A percentile compares a stretch with the other conserved stretches of the same genome.
Evolutionary conservation across 2,113 vertebrate species (phyloP).

Genomic region (human (Homo sapiens)): DNA sequence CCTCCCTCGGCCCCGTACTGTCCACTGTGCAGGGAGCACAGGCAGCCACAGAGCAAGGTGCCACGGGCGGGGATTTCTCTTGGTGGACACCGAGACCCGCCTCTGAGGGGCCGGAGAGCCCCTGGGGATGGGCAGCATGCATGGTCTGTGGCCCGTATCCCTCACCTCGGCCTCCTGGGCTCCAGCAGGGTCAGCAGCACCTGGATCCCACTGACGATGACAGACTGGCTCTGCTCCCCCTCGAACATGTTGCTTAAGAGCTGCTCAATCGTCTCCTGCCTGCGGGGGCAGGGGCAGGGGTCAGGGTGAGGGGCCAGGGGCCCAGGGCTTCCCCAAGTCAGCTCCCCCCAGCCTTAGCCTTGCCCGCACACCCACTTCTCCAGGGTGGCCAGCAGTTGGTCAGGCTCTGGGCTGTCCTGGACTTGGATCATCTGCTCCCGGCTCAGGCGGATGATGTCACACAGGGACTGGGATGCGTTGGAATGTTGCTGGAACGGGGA

Average conservation of each 20-base stretch:
- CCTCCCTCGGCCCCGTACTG: rapidly evolving
- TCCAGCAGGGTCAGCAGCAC: constrained; percentile 84
- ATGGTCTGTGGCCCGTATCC: too few relatives aligned
- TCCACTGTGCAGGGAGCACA: neutral
- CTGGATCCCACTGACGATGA: constrained; percentile 82
- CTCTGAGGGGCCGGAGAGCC: neutral
- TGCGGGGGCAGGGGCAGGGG: neutral
- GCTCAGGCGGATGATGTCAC: constrained; percentile 85
- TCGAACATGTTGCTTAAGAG: constrained; percentile 85
- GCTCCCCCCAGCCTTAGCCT: neutral
- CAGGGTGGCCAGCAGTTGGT: constrained; percentile 82
- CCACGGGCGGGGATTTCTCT: too few relatives aligned
- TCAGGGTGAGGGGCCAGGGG: neutral
- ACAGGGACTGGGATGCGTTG: constrained; percentile 84
- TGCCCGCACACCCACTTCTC: constrained; percentile 79
- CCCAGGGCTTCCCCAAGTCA: rapidly evolving
- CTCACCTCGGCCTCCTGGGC: constrained; percentile 81
- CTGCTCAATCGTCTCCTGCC: constrained; percentile 84
- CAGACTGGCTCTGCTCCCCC: constrained; percentile 78
- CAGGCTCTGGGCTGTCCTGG: constrained; percentile 81
- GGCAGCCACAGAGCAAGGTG: neutral
- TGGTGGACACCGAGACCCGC: neutral
- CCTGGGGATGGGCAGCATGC: too few relatives aligned
- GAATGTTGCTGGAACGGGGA: constrained; percentile 82
- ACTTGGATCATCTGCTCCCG: constrained; percentile 84